A percentile compares a stretch with the other conserved stretches of the same genome.
Evolutionary conservation across 1,140 invertebrate species (phyloP).

Genomic region (Scylla paramamosain): DNA sequence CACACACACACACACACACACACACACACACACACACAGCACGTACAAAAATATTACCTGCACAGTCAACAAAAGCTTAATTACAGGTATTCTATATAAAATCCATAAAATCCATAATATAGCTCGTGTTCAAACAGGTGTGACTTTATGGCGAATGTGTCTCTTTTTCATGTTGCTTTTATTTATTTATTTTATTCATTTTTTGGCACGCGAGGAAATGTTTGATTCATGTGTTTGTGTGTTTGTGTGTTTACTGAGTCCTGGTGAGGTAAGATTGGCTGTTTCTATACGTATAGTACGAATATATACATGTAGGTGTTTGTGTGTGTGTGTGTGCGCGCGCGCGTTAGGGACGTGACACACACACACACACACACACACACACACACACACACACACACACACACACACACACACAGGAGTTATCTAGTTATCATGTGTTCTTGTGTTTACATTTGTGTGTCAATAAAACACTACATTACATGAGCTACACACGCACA

Average conservation of each 20-base stretch:
- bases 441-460: background rate
- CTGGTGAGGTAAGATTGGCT: background rate
- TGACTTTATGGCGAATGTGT: background rate
- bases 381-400: slow-evolving; percentile 40
- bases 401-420: background rate
- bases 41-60: slow-evolving; percentile 15
- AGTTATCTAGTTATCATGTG: background rate
- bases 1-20: slow-evolving; percentile 26
- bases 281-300: no score
- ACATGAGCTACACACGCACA: background rate
- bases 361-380: slow-evolving; percentile 47
- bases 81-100: background rate
- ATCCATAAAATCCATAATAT: background rate
- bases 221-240: no score
- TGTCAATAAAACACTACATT: background rate
- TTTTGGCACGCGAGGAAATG: no score
- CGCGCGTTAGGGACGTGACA: background rate
- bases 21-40: background rate
- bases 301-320: no score
- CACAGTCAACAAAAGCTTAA: background rate
- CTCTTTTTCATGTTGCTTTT: background rate
- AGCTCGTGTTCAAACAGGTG: background rate
- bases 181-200: background rate
- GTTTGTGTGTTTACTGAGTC: background rate
- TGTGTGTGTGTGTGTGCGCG: no score